Conservation (phyloP, 2,888 invertebrate genomes). For the Pandemis cinnamomeana region DNA sequence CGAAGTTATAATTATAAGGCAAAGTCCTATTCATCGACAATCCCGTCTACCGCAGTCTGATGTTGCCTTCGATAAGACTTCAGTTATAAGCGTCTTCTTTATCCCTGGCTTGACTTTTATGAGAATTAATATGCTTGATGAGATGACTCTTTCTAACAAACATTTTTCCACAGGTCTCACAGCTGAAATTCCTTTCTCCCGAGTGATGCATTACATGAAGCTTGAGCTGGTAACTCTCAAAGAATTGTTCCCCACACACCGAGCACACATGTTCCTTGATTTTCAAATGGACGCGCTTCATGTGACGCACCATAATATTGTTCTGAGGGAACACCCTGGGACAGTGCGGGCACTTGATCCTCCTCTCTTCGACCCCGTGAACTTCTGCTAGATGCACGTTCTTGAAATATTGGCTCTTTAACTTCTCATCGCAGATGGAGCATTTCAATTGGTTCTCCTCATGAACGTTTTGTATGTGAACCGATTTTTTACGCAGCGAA, state of each 20-base stretch:
- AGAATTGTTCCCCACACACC: slow-evolving; percentile 29
- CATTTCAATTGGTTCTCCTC: slow-evolving; percentile 19
- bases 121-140: slow-evolving; percentile 18
- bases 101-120: not conserved
- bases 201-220: slow-evolving; percentile 59
- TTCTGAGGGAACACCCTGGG: slow-evolving; percentile 52
- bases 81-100: not conserved
- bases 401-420: slow-evolving; percentile 24
- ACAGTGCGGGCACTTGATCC: slow-evolving; percentile 46
- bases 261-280: slow-evolving; percentile 28
- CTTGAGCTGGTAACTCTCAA: slow-evolving; percentile 32
- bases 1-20: not conserved
- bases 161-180: slow-evolving; percentile 71
- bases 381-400: slow-evolving; percentile 37
- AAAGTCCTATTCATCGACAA: not conserved
- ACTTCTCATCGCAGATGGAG: slow-evolving; percentile 14
- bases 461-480: slow-evolving; percentile 33
- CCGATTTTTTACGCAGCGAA: slow-evolving; percentile 14
- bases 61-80: not conserved
- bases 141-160: slow-evolving; percentile 28
- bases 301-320: slow-evolving; percentile 68
- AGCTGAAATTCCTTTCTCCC: slow-evolving; percentile 64
- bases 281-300: slow-evolving; percentile 65
- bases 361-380: slow-evolving; percentile 32
- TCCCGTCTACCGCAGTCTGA: not conserved